A percentile compares a stretch with the other conserved stretches of the same genome.
These are phyloP conservation scores for Euphonia xanthogaster DNA, from an alignment of 2,797 vertebrate genomes.

Conservation along the genomic window DNA sequence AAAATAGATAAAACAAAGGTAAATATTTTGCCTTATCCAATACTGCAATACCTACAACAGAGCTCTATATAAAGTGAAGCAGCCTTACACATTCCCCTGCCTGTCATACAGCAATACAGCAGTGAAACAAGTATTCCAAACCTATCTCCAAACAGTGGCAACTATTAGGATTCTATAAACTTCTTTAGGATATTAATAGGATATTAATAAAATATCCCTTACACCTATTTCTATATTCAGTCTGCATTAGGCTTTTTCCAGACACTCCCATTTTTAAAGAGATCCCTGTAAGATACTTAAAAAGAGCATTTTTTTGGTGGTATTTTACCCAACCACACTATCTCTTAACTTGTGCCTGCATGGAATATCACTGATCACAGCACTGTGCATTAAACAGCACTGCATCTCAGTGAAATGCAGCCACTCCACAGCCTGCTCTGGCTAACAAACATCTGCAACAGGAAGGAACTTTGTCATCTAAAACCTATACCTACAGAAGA, in stretches of 20 bases:
- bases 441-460: neutral
- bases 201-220: neutral
- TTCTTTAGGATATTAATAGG: neutral
- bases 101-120: neutral
- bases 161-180: neutral
- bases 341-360: neutral
- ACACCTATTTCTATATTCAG: neutral
- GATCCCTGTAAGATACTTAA: neutral
- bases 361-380: neutral
- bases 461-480: neutral
- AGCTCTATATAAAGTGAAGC: neutral
- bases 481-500: neutral
- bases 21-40: neutral
- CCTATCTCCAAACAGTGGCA: neutral
- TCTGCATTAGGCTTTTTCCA: neutral
- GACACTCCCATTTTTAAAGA: neutral
- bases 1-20: conserved; percentile 15
- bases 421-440: neutral
- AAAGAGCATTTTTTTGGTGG: neutral
- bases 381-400: neutral
- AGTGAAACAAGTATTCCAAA: neutral
- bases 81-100: neutral
- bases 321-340: neutral
- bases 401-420: neutral
- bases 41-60: neutral